A percentile compares a stretch with the other conserved stretches of the same genome.
phyloP scores from a whole-genome alignment of 2,888 invertebrate genomes.

The Mythimna lalbum region DNA sequence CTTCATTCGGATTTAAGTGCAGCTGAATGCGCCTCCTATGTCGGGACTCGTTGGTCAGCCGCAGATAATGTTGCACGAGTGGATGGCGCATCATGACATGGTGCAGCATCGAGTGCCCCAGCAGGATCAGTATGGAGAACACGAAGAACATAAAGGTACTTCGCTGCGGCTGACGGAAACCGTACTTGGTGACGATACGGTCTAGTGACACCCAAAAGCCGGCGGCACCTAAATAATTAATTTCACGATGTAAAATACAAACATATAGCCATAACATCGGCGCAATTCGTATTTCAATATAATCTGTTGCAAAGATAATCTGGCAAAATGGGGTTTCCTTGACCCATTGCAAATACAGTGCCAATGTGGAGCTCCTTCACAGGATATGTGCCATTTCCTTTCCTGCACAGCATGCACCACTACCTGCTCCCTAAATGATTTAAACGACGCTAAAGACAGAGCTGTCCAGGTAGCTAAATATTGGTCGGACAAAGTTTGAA shows the following conservation, averaged over 20 bases:
- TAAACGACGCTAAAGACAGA: too few species aligned
- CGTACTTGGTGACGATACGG: slow-evolving; percentile 95
- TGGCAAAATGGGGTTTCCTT: too few species aligned
- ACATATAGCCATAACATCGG: background rate
- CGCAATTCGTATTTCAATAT: background rate
- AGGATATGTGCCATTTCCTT: too few species aligned
- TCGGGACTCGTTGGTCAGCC: slow-evolving; percentile 93
- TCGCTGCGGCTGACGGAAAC: slow-evolving; percentile 94
- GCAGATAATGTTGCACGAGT: slow-evolving; percentile 96
- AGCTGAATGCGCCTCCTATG: slow-evolving; percentile 94
- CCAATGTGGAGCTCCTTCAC: too few species aligned
- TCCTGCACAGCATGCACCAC: too few species aligned
- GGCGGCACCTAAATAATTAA: slow-evolving; percentile 92
- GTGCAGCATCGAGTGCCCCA: slow-evolving; percentile 94
- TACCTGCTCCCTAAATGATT: too few species aligned
- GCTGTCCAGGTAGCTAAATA: too few species aligned
- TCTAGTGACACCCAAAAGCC: slow-evolving; percentile 97
- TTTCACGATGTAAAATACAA: slow-evolving; percentile 11
- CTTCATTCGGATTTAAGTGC: slow-evolving; percentile 96
- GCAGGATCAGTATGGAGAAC: slow-evolving; percentile 94
- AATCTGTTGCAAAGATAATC: too few species aligned
- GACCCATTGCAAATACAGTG: too few species aligned
- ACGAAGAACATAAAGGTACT: slow-evolving; percentile 97
- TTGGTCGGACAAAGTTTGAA: too few species aligned
- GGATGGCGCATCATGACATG: slow-evolving; percentile 94